Evolutionary conservation across 1,140 invertebrate genomes (phyloP).

Genomic region (Pomacea maculata): DNA sequence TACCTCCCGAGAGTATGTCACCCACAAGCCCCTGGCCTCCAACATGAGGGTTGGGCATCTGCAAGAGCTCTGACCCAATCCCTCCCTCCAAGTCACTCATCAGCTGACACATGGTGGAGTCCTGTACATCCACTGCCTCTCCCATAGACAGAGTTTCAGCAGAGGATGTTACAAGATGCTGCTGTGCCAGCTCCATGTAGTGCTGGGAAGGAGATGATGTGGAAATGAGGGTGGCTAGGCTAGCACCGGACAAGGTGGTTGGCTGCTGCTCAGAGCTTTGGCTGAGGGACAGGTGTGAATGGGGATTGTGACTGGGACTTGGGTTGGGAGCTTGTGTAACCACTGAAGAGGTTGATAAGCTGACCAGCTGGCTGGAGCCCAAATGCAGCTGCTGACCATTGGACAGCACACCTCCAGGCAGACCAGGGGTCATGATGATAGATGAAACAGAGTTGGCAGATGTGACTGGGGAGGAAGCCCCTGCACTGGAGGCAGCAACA

Average conservation of each 20-base stretch:
- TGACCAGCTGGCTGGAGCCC: slow-evolving; percentile 1
- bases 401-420: slow-evolving; percentile 22
- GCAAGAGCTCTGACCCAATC: slow-evolving; percentile 18
- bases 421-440: slow-evolving; percentile 16
- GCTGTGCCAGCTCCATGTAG: slow-evolving; percentile 4
- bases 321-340: not conserved
- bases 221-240: not conserved
- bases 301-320: not conserved
- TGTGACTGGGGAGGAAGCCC: slow-evolving; percentile 8
- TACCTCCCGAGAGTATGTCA: not conserved
- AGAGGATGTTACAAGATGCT: not conserved
- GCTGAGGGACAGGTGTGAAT: not conserved
- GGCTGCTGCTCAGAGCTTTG: not conserved
- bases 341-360: not conserved
- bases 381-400: slow-evolving; percentile 21
- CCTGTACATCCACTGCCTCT: slow-evolving; percentile 8
- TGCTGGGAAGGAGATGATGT: slow-evolving; percentile 2
- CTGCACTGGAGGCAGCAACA: slow-evolving; percentile 9
- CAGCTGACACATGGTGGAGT: slow-evolving; percentile 13
- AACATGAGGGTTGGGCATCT: slow-evolving; percentile 6
- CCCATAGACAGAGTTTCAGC: slow-evolving; percentile 10
- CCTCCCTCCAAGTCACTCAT: slow-evolving; percentile 16
- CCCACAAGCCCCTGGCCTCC: slow-evolving; percentile 2
- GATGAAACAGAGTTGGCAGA: not conserved
- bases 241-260: not conserved